These are phyloP conservation scores for Drosophila pallidifrons DNA, from an alignment of 1,140 invertebrate genomes.

Conservation along the genomic window DNA sequence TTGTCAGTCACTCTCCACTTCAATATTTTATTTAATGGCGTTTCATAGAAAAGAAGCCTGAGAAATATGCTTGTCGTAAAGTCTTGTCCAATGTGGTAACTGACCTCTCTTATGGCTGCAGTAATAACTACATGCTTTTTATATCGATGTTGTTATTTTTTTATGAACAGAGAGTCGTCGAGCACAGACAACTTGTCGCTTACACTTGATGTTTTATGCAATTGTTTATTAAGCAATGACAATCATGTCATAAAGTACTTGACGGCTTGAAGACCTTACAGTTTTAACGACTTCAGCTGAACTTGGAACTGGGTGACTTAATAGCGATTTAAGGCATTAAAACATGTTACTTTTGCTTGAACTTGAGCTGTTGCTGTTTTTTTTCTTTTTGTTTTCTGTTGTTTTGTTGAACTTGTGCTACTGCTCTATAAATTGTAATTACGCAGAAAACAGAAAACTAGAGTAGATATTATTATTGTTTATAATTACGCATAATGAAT, in stretches of 20 bases:
- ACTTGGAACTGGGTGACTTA: constrained; percentile 33
- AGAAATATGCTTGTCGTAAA: not conserved
- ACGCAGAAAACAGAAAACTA: not conserved
- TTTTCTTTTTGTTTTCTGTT: constrained; percentile 8
- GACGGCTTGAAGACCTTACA: constrained; percentile 17
- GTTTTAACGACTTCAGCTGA: constrained; percentile 37
- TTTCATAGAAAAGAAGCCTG: constrained; percentile 1
- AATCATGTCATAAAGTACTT: constrained; percentile 34
- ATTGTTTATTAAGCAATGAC: constrained; percentile 52
- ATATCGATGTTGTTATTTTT: constrained; percentile 25
- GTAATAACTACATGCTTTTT: constrained; percentile 13
- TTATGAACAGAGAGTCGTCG: too few species aligned
- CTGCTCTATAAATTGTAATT: constrained; percentile 33
- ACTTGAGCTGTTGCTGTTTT: constrained; percentile 22
- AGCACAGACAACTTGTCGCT: not conserved
- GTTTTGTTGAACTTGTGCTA: constrained; percentile 22
- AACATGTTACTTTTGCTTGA: constrained; percentile 22
- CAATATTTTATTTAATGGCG: not conserved
- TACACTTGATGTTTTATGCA: constrained; percentile 37
- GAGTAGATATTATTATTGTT: constrained; percentile 14
- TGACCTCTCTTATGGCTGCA: constrained; percentile 17
- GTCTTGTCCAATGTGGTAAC: not conserved
- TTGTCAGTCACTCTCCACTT: not conserved
- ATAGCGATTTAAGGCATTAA: constrained; percentile 9
- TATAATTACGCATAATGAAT: constrained; percentile 7